These are phyloP conservation scores for Apamea monoglypha DNA, from an alignment of 2,888 invertebrate species.

Conservation along the genomic window DNA sequence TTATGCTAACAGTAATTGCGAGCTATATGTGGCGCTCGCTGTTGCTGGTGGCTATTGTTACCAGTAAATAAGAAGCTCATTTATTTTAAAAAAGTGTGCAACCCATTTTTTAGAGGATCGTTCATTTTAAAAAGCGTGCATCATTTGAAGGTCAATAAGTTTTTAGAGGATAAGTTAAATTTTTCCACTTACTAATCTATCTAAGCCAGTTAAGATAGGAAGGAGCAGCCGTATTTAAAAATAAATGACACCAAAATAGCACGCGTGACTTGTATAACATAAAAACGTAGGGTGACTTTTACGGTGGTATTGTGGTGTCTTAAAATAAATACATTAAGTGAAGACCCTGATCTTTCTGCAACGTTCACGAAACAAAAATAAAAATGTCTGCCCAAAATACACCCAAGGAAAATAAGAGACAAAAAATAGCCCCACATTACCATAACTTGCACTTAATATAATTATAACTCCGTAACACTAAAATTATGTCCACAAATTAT, in stretches of 20 bases:
- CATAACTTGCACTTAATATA: slow-evolving; percentile 16
- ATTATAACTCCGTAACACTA: slow-evolving; percentile 28
- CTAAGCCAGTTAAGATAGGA: slow-evolving; percentile 1
- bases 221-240: slow-evolving; percentile 39
- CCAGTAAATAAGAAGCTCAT: no score
- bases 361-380: slow-evolving; percentile 18
- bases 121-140: not conserved
- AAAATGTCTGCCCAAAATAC: not conserved
- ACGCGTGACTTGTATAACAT: slow-evolving; percentile 30
- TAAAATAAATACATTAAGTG: slow-evolving; percentile 54
- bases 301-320: slow-evolving; percentile 36
- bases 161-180: not conserved
- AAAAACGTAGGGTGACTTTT: slow-evolving; percentile 48
- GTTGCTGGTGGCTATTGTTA: no score
- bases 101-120: no score
- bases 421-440: slow-evolving; percentile 16
- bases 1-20: no score
- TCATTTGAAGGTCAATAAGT: not conserved
- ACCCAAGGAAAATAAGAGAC: not conserved
- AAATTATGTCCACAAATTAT: slow-evolving; percentile 34
- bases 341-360: slow-evolving; percentile 41
- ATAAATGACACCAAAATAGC: slow-evolving; percentile 47
- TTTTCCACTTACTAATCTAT: not conserved
- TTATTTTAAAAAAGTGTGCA: no score
- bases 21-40: no score